Base-by-base conservation (phyloP, 2,113 vertebrate genomes). In the Nannospalax galili region DNA sequence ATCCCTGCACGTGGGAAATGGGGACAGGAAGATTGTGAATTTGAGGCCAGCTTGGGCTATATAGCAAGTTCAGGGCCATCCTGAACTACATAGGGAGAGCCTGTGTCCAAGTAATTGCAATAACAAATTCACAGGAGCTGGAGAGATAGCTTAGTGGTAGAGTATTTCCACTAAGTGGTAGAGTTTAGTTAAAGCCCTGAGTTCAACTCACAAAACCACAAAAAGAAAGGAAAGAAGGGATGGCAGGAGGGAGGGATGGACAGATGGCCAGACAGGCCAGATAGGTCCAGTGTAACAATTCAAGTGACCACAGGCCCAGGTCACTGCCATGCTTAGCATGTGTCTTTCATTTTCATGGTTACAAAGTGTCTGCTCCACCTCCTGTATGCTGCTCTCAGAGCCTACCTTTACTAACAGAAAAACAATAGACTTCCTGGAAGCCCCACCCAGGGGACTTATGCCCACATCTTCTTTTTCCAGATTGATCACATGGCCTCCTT, bases 391-490 rank as follows among this genome's bases (percentile, higher is more conserved):
- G 17, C n/a, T 93, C 37, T 85, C 22, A 37, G 20, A 67, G 86
- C 88, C 70, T 90, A 10, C 30, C 28, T 24, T 72, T 79, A 58
- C 84, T 85, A 75, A 5, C 37, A 69, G 69, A 58, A 95, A 87
- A 93, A 65, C 22, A 75, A 5, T 40, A 69, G 84, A 19, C n/a
- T 90, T 93, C 84, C 81, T 65, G 52, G 75, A 86, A 90, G 45
- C 62, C 56, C 42, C 60, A 32, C n/a, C 78, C 69, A 75, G 64
- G 82, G 45, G 52, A 67, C 84, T 90, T 95, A 58, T 37, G 45
- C 16, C 56, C 62, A 2, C 12, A 26, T 85, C 20, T 88, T 52
- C 24, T 77, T 84, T 93, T 48, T 48, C 52, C 56, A 64, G 24
- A 26, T 77, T 69, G 40, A 45, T 75, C 80, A 45, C 52, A 3